Conservation (phyloP, 2,797 vertebrate species). For the Botia almorhae region DNA sequence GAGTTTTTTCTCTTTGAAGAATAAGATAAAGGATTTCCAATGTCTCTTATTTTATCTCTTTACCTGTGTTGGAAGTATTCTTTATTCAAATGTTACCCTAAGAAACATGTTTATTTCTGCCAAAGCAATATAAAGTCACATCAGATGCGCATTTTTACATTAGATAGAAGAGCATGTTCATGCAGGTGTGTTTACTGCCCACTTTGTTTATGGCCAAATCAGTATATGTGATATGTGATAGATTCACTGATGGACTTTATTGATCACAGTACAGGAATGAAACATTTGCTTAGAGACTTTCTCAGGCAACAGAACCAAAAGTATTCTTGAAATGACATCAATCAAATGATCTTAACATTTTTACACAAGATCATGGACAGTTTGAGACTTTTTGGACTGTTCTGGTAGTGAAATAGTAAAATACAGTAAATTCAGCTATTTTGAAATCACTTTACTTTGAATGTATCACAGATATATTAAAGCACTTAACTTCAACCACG, state of each 20-base stretch:
- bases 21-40: constrained; percentile 3
- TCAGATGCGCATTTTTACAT: constrained; percentile 25
- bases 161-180: constrained; percentile 14
- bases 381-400: constrained; percentile 11
- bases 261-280: constrained; percentile 46
- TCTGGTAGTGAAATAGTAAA: not conserved
- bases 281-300: constrained; percentile 62
- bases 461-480: constrained; percentile 14
- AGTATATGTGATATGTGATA: constrained; percentile 13
- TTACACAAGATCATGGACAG: not conserved
- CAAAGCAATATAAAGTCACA: constrained; percentile 1
- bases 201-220: constrained; percentile 37
- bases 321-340: too few species aligned
- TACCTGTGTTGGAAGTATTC: constrained; percentile 17
- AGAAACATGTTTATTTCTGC: constrained; percentile 19
- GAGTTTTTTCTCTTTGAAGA: not conserved
- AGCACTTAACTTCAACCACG: constrained; percentile 16
- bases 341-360: too few species aligned
- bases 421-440: not conserved
- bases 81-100: constrained; percentile 26
- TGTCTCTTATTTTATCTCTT: not conserved
- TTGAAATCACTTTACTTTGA: constrained; percentile 1
- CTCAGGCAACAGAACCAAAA: constrained; percentile 40
- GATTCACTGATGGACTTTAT: constrained; percentile 30
- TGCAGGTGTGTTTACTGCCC: not conserved